Percentiles rank a stretch among this genome's conserved stretches.
Conservation (phyloP, 2,888 invertebrate species). For the Himalopsyche japonica region DNA sequence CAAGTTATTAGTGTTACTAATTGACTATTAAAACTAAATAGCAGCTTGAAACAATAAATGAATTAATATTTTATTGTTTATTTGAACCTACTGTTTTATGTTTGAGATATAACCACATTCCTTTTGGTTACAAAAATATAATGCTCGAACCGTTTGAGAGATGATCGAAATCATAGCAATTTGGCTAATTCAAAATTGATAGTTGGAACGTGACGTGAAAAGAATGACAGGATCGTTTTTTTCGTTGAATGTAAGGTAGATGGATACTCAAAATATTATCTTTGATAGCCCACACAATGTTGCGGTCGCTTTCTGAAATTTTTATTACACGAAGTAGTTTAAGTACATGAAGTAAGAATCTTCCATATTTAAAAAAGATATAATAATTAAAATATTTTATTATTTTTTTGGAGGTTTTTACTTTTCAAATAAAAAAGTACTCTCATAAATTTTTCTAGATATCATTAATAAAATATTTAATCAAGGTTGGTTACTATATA, state of each 20-base stretch:
- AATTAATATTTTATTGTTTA: neutral
- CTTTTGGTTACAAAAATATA: slow-evolving; percentile 1
- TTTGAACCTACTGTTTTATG: neutral
- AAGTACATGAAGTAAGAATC: no score
- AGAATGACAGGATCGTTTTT: slow-evolving; percentile 26
- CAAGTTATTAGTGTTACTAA: no score
- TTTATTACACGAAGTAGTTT: no score
- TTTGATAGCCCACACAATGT: slow-evolving; percentile 3
- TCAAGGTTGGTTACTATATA: no score
- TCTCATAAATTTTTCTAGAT: no score
- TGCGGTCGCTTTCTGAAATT: neutral
- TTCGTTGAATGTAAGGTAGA: neutral
- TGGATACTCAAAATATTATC: neutral
- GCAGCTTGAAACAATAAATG: no score
- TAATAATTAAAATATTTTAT: no score
- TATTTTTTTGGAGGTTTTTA: no score
- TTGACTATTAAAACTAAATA: no score
- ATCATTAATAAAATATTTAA: no score
- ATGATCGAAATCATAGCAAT: slow-evolving; percentile 60
- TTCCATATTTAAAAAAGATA: no score
- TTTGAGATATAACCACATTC: neutral
- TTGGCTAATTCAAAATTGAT: slow-evolving; percentile 65
- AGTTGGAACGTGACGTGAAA: slow-evolving; percentile 47
- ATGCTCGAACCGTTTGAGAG: slow-evolving; percentile 9
- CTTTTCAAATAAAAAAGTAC: no score